Base-by-base conservation (phyloP, 2,888 invertebrate genomes). In the Hypselothyrea guttata region DNA sequence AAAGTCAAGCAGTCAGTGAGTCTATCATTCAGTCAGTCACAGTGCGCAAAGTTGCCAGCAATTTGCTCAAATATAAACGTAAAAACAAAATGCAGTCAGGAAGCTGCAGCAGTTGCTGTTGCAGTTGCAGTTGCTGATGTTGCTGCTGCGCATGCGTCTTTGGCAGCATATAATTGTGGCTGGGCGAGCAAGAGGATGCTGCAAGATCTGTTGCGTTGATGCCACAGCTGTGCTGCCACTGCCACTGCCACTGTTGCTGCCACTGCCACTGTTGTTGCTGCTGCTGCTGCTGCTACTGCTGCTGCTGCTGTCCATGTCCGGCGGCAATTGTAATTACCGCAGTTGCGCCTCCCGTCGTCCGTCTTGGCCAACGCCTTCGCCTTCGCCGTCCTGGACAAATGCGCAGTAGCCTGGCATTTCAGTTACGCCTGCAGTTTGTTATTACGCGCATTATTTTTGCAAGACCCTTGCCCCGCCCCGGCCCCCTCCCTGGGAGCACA, bases 311-410 rank as follows among this genome's bases (percentile, higher is more conserved):
- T 70, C 79, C 76, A 77, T 86, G 86, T 84, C 87, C 81, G 86
- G 75, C 85, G 86, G 87, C 87, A 74, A 85, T 86, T 84, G 86
- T 86, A 87, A 87, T 87, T 87, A 87, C 81, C 72, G 75, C 84
- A 75, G 84, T 84, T 86, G 77, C 84, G 84, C 85, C 84, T 84
- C 79, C 84, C 76, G 78, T 84, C 71, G 82, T 79, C 56, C 76
- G 82, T 69, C 82, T 62, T 69, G 78, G 82, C 78, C 78, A 78
- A 78, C 82, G 77, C 84, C 77, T 81, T 77, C 81, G 67, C 74
- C 73, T 34, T 69, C 30, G 49, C 49, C 47, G 12, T 40, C 52
- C 60, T 68, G 78, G 77, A 78, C 77, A 81, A 81, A 79, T 83
- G 83, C 71, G 84, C 81, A 82, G 81, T 82, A 82, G 81, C 81